These are phyloP conservation scores for Agrypnia vestita DNA, from an alignment of 1,140 invertebrate species.

Conservation along the genomic window DNA sequence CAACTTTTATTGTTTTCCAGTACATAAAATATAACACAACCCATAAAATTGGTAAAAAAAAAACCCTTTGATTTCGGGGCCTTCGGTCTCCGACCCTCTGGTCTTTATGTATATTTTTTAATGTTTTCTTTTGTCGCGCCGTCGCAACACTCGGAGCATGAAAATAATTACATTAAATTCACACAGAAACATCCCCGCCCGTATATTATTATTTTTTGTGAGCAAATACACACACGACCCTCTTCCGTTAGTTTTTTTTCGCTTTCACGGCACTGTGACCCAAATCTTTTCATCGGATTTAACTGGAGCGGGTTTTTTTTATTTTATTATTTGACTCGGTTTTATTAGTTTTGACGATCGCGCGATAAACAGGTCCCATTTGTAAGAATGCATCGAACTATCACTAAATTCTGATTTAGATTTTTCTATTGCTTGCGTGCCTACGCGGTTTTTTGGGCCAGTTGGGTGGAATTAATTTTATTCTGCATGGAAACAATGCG, in stretches of 20 bases:
- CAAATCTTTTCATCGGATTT: conserved; percentile 18
- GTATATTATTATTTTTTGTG: conserved; percentile 18
- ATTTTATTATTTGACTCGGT: conserved; percentile 3
- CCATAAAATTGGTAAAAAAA: conserved; percentile 17
- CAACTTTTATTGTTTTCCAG: conserved; percentile 28
- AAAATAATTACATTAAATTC: conserved; percentile 55
- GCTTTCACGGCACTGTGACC: conserved; percentile 19
- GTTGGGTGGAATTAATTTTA: not conserved
- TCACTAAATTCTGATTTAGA: not conserved
- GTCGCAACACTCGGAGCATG: conserved; percentile 49
- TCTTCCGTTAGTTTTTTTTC: conserved; percentile 11
- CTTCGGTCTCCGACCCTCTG: too few species aligned
- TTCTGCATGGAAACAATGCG: not conserved
- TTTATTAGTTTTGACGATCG: conserved; percentile 16
- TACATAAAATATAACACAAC: conserved; percentile 20
- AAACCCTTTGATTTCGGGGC: too few species aligned
- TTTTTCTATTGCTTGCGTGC: conserved; percentile 1
- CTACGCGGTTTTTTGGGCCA: too few species aligned
- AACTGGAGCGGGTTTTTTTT: not conserved
- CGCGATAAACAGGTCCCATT: not conserved
- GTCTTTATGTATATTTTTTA: not conserved
- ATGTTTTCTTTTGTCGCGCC: conserved; percentile 31
- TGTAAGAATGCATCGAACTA: conserved; percentile 5
- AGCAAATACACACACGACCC: conserved; percentile 5
- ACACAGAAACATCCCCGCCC: conserved; percentile 25